Evolutionary conservation across 1,140 invertebrate species (phyloP).

Genomic region (Probaryconus sp.): DNA sequence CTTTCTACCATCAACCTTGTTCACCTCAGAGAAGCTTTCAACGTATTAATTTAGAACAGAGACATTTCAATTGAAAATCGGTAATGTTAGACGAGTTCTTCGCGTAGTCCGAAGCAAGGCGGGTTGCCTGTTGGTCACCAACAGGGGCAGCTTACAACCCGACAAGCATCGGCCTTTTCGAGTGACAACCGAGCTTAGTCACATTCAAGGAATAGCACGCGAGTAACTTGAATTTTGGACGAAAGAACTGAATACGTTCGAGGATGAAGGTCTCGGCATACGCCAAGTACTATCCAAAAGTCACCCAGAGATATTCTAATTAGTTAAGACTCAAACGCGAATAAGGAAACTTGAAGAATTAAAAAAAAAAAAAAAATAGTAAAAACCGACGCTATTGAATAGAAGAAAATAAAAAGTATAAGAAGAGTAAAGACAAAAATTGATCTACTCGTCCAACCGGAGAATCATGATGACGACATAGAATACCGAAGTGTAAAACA

Average conservation of each 20-base stretch:
- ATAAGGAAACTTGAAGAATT: constrained; percentile 30
- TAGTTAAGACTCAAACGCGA: constrained; percentile 43
- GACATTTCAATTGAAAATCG: no score
- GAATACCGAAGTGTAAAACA: constrained; percentile 54
- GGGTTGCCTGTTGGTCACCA: no score
- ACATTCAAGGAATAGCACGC: not conserved
- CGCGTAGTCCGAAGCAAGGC: no score
- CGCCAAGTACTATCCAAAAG: constrained; percentile 27
- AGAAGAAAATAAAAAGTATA: constrained; percentile 3
- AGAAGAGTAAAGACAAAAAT: constrained; percentile 26
- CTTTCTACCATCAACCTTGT: no score
- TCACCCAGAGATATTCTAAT: constrained; percentile 53
- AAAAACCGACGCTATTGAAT: no score
- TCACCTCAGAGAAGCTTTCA: no score
- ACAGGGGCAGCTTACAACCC: no score
- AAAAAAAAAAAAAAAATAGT: constrained; percentile 7
- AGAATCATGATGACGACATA: constrained; percentile 60
- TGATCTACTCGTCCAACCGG: constrained; percentile 63
- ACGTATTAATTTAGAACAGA: no score
- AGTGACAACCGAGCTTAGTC: no score
- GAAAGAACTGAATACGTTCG: constrained; percentile 8
- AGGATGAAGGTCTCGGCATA: constrained; percentile 53
- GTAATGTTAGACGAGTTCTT: no score
- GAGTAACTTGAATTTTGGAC: constrained; percentile 6
- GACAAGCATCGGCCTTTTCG: not conserved